Conservation (phyloP, 2,888 invertebrate species). For the Augiades crinisus region DNA sequence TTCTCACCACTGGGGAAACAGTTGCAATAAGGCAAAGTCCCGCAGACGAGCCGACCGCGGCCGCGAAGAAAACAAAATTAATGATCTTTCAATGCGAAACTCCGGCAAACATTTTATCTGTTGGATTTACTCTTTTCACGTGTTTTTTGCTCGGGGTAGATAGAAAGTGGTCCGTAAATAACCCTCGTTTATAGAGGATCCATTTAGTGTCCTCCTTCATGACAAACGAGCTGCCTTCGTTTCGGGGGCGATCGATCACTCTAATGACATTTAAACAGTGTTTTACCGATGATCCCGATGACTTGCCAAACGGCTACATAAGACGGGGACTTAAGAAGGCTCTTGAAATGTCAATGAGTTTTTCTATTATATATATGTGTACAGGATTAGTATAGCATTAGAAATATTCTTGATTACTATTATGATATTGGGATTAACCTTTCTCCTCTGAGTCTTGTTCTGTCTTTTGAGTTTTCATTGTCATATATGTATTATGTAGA, state of each 20-base stretch:
- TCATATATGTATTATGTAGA: no score
- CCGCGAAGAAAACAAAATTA: conserved; percentile 52
- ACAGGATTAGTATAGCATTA: no score
- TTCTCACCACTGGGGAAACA: conserved; percentile 33
- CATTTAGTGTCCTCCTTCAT: conserved; percentile 64
- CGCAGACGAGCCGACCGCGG: conserved; percentile 29
- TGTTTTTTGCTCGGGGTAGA: conserved; percentile 48
- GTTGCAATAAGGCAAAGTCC: conserved; percentile 37
- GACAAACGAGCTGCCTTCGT: conserved; percentile 68
- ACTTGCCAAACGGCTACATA: conserved; percentile 39
- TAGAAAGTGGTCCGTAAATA: conserved; percentile 62
- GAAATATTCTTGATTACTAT: no score
- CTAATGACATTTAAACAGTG: conserved; percentile 67
- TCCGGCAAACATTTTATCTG: conserved; percentile 57
- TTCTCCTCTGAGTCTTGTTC: no score
- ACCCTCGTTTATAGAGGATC: conserved; percentile 60
- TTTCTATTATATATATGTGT: not conserved
- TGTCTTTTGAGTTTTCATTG: no score
- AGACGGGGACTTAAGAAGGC: not conserved
- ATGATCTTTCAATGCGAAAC: conserved; percentile 63
- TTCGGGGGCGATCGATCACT: conserved; percentile 62
- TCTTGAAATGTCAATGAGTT: conserved; percentile 22
- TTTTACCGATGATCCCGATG: conserved; percentile 49
- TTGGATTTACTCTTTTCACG: conserved; percentile 58
- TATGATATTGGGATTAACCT: no score